phyloP scores from a whole-genome alignment of 1,140 invertebrate genomes.

The Monochamus saltuarius region DNA sequence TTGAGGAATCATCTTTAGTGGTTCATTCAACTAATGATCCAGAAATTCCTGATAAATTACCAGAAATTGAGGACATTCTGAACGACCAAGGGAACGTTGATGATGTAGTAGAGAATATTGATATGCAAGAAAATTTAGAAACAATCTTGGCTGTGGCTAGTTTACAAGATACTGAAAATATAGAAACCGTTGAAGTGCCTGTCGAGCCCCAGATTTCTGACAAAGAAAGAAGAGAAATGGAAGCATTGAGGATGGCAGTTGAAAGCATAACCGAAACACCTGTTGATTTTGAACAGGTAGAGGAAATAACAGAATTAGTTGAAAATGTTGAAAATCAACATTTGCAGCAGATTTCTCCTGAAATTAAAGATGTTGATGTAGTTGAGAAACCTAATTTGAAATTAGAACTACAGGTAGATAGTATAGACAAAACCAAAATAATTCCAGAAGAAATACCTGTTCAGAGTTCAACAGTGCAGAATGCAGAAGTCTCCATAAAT shows the following conservation, averaged over 20 bases:
- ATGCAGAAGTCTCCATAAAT: too few relatives aligned
- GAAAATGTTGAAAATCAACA: neutral
- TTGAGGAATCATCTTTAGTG: too few relatives aligned
- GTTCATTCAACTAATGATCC: neutral
- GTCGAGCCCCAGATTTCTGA: conserved; percentile 21
- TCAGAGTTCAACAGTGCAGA: neutral
- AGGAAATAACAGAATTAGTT: neutral
- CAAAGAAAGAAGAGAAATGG: conserved; percentile 32
- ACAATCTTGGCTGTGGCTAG: conserved; percentile 33
- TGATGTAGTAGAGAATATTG: neutral
- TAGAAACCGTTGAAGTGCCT: conserved; percentile 8
- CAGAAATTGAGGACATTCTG: conserved; percentile 3
- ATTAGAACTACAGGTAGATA: neutral
- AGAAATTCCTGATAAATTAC: conserved; percentile 1
- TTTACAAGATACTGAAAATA: conserved; percentile 27
- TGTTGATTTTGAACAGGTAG: neutral
- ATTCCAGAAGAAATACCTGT: neutral
- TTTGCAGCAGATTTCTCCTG: too few relatives aligned
- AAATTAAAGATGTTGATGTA: too few relatives aligned
- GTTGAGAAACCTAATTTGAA: neutral
- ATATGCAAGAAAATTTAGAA: conserved; percentile 29
- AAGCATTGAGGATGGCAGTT: conserved; percentile 31
- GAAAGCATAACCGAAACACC: conserved; percentile 26
- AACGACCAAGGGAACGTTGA: neutral
- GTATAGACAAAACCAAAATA: neutral